Percentiles rank a stretch among this genome's conserved stretches.
Conservation (phyloP, 2,113 vertebrate species). For the Cygnus buccinator region DNA sequence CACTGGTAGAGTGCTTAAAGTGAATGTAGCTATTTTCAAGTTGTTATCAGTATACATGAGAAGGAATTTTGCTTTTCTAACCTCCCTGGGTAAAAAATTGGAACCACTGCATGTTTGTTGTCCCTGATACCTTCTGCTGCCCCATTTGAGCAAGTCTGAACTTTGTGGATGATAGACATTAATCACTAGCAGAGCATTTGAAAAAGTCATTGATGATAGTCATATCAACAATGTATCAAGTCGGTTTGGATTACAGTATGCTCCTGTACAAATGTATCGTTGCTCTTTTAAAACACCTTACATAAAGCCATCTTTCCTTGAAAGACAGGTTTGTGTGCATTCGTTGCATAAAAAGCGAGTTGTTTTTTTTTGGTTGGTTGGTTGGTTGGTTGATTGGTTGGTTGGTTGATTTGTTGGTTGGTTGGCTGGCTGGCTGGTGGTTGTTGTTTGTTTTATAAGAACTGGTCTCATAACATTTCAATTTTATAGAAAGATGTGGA, state of each 20-base stretch:
- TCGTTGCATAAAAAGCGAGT: not conserved
- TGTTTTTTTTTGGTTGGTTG: not conserved
- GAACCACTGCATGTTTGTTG: not conserved
- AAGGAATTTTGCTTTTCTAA: not conserved
- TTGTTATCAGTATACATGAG: not conserved
- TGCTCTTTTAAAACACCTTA: not conserved
- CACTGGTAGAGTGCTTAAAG: fast-evolving
- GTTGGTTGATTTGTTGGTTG: not conserved
- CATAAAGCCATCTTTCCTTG: not conserved
- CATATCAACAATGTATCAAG: too few species aligned
- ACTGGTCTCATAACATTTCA: not conserved
- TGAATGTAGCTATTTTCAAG: not conserved
- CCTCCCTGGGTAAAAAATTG: not conserved
- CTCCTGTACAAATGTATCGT: not conserved
- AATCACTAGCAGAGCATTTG: not conserved
- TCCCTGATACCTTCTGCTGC: not conserved
- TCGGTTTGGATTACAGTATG: not conserved
- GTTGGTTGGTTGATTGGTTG: too few species aligned
- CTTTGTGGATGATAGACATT: not conserved
- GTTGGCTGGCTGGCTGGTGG: too few species aligned
- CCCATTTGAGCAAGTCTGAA: not conserved
- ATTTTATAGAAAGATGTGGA: not conserved
- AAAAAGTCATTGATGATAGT: not conserved
- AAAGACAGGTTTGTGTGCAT: not conserved
- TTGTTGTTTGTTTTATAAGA: not conserved